Conservation (phyloP, 2,888 invertebrate species). For the Apodemia mormo region DNA sequence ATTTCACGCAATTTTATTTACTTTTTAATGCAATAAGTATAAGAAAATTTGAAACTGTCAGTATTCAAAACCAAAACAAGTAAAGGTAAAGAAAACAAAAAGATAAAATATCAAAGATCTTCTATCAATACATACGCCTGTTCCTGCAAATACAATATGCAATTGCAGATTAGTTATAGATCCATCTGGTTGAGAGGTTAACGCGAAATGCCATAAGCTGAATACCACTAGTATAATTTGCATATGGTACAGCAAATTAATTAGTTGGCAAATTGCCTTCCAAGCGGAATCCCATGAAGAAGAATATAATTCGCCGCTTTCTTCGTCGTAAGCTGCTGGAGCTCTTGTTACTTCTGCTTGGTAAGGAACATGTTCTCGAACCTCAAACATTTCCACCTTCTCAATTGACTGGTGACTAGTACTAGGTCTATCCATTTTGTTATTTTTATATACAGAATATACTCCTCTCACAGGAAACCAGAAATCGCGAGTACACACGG, state of each 20-base stretch:
- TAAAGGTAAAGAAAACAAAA: too few species aligned
- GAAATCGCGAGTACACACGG: slow-evolving; percentile 22
- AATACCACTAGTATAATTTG: slow-evolving; percentile 72
- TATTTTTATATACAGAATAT: slow-evolving; percentile 30
- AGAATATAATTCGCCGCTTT: slow-evolving; percentile 58
- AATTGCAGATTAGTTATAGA: slow-evolving; percentile 67
- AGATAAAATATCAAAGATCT: too few species aligned
- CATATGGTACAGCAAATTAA: slow-evolving; percentile 74
- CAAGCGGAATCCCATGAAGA: slow-evolving; percentile 69
- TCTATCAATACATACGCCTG: slow-evolving; percentile 64
- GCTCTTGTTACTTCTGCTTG: slow-evolving; percentile 70
- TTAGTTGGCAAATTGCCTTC: slow-evolving; percentile 66
- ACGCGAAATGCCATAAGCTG: slow-evolving; percentile 68
- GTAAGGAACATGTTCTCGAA: slow-evolving; percentile 73
- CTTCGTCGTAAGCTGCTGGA: slow-evolving; percentile 66
- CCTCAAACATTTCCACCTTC: slow-evolving; percentile 69
- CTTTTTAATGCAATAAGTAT: too few species aligned
- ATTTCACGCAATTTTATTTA: too few species aligned
- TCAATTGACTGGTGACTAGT: slow-evolving; percentile 69
- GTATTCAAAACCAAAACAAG: too few species aligned
- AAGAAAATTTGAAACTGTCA: too few species aligned
- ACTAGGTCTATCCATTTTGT: slow-evolving; percentile 67
- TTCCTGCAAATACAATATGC: slow-evolving; percentile 74
- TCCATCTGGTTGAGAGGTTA: slow-evolving; percentile 64
- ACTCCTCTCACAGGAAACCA: slow-evolving; percentile 21